phyloP scores from a whole-genome alignment of 2,113 vertebrate genomes.

The Rhinopomastus cyanomelas region DNA sequence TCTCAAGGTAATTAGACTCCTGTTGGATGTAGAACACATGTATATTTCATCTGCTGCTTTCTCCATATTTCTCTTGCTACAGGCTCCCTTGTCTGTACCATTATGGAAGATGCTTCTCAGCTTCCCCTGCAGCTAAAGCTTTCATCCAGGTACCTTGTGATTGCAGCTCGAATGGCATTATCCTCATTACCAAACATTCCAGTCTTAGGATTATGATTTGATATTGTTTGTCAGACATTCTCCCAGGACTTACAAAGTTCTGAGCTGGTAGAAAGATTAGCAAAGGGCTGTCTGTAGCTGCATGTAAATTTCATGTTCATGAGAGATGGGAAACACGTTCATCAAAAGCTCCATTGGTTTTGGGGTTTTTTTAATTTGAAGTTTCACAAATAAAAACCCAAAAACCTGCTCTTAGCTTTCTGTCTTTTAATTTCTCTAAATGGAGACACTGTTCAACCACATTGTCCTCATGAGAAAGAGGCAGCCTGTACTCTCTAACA shows the following conservation, averaged over 20 bases:
- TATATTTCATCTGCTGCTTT: not conserved
- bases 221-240: slow-evolving; percentile 5
- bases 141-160: not conserved
- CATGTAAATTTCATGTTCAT: not conserved
- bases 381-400: not conserved
- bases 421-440: not conserved
- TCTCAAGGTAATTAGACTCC: not conserved
- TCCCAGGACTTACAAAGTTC: not conserved
- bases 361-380: not conserved
- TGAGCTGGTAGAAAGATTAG: not conserved
- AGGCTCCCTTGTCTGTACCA: not conserved
- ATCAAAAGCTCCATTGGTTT: not conserved
- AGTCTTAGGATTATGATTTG: slow-evolving; percentile 10
- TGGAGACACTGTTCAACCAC: not conserved
- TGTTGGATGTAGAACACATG: not conserved
- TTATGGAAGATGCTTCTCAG: not conserved
- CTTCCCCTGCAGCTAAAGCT: not conserved
- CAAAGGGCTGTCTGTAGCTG: not conserved
- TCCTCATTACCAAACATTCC: not conserved
- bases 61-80: not conserved
- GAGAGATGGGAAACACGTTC: not conserved
- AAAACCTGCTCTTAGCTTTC: not conserved
- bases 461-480: not conserved
- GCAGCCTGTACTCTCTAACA: not conserved
- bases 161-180: not conserved